Percentiles rank a stretch among this genome's conserved stretches.
Conservation (phyloP, 1,140 invertebrate genomes). For the Drosophila saltans region DNA sequence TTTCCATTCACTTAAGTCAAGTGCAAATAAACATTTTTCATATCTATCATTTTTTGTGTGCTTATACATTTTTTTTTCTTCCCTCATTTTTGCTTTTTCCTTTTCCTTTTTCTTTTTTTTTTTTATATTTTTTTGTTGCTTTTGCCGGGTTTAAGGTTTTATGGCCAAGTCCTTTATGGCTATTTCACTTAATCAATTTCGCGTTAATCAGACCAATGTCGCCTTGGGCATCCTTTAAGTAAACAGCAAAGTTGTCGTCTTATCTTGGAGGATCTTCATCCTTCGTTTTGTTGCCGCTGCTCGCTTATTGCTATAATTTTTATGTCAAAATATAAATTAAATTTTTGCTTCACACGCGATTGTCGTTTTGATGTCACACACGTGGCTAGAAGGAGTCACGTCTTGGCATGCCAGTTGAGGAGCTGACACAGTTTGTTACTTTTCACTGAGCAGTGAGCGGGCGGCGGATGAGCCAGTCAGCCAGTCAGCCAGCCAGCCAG, state of each 20-base stretch:
- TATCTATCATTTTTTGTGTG: slow-evolving; percentile 3
- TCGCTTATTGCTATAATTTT: slow-evolving; percentile 80
- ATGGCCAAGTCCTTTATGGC: slow-evolving; percentile 24
- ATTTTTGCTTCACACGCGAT: slow-evolving; percentile 80
- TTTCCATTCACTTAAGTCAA: slow-evolving; percentile 4
- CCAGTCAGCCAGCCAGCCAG: background rate
- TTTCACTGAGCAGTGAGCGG: slow-evolving; percentile 48
- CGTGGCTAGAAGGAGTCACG: slow-evolving; percentile 57
- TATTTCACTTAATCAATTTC: slow-evolving; percentile 79
- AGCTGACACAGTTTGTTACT: slow-evolving; percentile 81
- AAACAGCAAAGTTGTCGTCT: slow-evolving; percentile 61
- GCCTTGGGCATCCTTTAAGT: slow-evolving; percentile 69
- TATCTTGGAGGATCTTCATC: slow-evolving; percentile 45
- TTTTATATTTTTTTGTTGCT: background rate
- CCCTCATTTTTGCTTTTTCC: background rate
- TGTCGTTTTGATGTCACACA: slow-evolving; percentile 76
- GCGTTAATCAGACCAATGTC: slow-evolving; percentile 77
- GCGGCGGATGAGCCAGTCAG: background rate
- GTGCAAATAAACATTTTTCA: slow-evolving; percentile 7
- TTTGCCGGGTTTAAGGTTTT: background rate
- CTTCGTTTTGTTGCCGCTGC: slow-evolving; percentile 19
- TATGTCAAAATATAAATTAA: slow-evolving; percentile 82
- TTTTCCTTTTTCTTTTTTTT: background rate
- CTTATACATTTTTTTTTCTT: background rate
- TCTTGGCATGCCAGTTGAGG: slow-evolving; percentile 74